Base-by-base conservation (phyloP, 2,113 vertebrate species). In the Edolisoma coerulescens region DNA sequence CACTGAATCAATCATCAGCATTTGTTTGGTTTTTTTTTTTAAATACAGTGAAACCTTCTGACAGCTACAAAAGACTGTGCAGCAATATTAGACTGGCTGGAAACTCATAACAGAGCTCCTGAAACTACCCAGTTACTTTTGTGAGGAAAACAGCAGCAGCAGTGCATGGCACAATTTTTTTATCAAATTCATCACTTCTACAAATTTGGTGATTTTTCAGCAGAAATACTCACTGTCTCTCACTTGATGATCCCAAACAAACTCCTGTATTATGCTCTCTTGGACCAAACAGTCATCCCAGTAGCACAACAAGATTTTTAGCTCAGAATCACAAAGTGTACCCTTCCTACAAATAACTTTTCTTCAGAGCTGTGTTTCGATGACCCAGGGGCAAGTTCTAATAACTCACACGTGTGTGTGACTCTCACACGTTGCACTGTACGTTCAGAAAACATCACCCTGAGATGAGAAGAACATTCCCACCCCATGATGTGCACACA, bases 341-440 rank as follows among this genome's bases (percentile, higher is more conserved):
- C 41, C 23, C 45, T 35, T 39, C 28, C 60, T 30, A 65, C 33
- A 71, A 53, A 15, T 4, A 87, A 22, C 35, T 76, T 84, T 33
- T 22, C 27, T 32, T 35, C 23, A 14, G 39, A 81, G 21, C 6
- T 59, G 27, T 3, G 26, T 49, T 78, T 65, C 41, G 1, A 79
- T 47, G 32, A 47, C 12, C 16, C 11, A 22, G 67, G 2, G 35
- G 41, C 41, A 42, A 73, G 16, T 42, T n/a, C 50, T 41, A 54
- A 35, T 32, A 83, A 42, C 18, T 69, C 59, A 45, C 7, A 32
- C 0, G 0, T 16, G 21, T 0, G 5, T 9, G 21, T 10, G 18
- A 35, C 7, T 53, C 71, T 30, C 23, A 20, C 7, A 12, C 0
- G 0, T 9, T 22, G 21, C 2, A 0, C 61, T 39, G 6, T 8